Percentiles rank a stretch among this genome's conserved stretches.
Evolutionary conservation across 2,113 vertebrate species (phyloP).

Genomic region (Dermatemys mawii): DNA sequence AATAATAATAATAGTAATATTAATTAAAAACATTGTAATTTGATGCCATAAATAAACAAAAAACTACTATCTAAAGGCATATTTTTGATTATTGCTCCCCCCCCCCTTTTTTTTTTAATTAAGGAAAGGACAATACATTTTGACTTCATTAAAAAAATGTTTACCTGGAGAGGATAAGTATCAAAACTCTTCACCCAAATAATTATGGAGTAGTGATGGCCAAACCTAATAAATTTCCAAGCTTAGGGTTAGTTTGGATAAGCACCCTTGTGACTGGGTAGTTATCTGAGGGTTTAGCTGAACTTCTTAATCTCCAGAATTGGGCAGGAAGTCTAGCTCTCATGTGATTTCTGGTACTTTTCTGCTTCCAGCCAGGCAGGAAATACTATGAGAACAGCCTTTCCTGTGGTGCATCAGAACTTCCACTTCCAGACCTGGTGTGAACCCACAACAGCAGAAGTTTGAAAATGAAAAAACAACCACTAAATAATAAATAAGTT

Average conservation of each 20-base stretch:
- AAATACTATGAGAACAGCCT: constrained; percentile 11
- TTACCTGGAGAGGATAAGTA: background rate
- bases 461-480: background rate
- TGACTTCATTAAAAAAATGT: background rate
- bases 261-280: background rate
- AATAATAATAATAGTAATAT: background rate
- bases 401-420: background rate
- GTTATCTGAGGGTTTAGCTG: background rate
- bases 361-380: constrained; percentile 13
- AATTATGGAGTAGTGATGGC: background rate
- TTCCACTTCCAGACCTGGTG: constrained; percentile 43
- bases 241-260: background rate
- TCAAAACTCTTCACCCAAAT: background rate
- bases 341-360: background rate
- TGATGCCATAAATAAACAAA: background rate
- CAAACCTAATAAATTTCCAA: background rate
- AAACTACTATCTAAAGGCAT: background rate
- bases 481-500: background rate
- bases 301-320: background rate
- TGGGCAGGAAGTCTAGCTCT: background rate
- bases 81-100: background rate
- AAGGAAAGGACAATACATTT: background rate
- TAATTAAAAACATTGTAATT: background rate
- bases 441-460: constrained; percentile 10
- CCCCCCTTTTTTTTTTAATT: background rate